Percentiles rank a stretch among this genome's conserved stretches.
These are phyloP conservation scores for Toxotes jaculatrix DNA, from an alignment of 2,113 vertebrate genomes.

Conservation along the genomic window DNA sequence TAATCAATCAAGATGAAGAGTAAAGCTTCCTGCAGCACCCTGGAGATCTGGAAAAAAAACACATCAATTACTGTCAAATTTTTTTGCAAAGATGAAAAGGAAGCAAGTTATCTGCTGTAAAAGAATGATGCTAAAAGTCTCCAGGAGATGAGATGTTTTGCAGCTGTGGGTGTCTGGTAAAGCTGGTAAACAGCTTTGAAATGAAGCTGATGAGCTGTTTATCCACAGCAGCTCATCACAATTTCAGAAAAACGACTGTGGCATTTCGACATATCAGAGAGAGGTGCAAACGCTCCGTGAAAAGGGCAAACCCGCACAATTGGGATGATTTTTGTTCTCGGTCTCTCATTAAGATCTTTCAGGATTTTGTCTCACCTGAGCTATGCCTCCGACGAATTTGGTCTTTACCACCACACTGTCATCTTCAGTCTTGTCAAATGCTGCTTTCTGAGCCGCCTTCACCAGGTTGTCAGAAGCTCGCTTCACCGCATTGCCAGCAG, in stretches of 20 bases:
- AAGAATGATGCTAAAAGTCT: neutral
- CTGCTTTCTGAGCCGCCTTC: conserved; percentile 97
- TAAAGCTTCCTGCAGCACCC: conserved; percentile 33
- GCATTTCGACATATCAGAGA: conserved; percentile 47
- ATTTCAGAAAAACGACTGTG: conserved; percentile 49
- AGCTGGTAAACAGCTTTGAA: conserved; percentile 67
- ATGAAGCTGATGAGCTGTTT: conserved; percentile 52
- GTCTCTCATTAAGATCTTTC: conserved; percentile 10
- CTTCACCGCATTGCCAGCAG: conserved; percentile 98
- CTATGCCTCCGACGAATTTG: conserved; percentile 98
- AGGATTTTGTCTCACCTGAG: conserved; percentile 88
- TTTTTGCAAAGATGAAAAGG: conserved; percentile 46
- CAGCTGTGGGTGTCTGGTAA: conserved; percentile 55
- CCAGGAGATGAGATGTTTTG: conserved; percentile 35
- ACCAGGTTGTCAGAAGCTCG: conserved; percentile 98
- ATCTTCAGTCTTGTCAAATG: conserved; percentile 94
- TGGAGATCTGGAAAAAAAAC: conserved; percentile 16
- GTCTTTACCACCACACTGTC: conserved; percentile 97
- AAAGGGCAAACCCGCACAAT: conserved; percentile 57
- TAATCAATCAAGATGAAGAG: conserved; percentile 49
- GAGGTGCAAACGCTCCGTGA: conserved; percentile 30
- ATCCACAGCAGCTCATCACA: conserved; percentile 49
- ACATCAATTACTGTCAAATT: conserved; percentile 51
- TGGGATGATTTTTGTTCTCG: conserved; percentile 12
- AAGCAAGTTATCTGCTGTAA: conserved; percentile 7